Percentiles rank a stretch among this genome's conserved stretches.
Conservation (phyloP, 2,888 invertebrate genomes). For the Mongoloraphidia duomilia region DNA sequence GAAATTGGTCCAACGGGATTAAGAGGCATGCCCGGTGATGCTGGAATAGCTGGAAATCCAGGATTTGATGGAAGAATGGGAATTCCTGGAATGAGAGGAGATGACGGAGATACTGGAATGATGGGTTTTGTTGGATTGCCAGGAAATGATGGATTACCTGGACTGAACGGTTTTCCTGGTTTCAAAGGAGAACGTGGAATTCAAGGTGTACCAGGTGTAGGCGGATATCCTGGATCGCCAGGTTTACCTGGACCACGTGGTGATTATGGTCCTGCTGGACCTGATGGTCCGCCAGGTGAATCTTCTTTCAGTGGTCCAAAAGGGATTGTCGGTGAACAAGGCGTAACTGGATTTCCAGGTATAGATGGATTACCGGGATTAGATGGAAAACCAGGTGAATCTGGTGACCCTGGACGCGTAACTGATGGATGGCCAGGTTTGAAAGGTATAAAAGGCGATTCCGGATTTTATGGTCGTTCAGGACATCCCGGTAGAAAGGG, state of each 20-base stretch:
- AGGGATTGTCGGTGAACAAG: constrained; percentile 42
- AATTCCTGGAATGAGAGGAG: constrained; percentile 14
- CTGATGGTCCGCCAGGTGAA: constrained; percentile 36
- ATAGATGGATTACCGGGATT: constrained; percentile 38
- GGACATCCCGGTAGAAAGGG: constrained; percentile 39
- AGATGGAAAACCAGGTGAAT: constrained; percentile 40
- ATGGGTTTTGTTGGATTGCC: constrained; percentile 16
- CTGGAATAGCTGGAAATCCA: constrained; percentile 22
- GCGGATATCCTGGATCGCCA: constrained; percentile 31
- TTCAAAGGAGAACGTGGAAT: constrained; percentile 24
- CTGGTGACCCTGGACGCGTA: constrained; percentile 27
- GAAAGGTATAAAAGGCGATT: constrained; percentile 47
- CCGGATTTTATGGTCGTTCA: constrained; percentile 36
- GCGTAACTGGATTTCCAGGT: constrained; percentile 35
- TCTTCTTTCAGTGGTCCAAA: constrained; percentile 43
- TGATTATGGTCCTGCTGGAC: constrained; percentile 27
- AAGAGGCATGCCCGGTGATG: constrained; percentile 10
- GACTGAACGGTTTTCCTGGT: constrained; percentile 28
- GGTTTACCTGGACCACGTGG: constrained; percentile 28
- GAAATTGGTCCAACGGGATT: constrained; percentile 4
- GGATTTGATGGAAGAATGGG: constrained; percentile 25
- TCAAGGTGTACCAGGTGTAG: constrained; percentile 35
- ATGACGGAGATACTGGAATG: constrained; percentile 14
- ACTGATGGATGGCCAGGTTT: constrained; percentile 31
- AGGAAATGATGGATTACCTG: constrained; percentile 27